Evolutionary conservation across 2,113 vertebrate species (phyloP), one percentile per base, ranked within the genome.

Genomic region (Plotosus lineatus): DNA sequence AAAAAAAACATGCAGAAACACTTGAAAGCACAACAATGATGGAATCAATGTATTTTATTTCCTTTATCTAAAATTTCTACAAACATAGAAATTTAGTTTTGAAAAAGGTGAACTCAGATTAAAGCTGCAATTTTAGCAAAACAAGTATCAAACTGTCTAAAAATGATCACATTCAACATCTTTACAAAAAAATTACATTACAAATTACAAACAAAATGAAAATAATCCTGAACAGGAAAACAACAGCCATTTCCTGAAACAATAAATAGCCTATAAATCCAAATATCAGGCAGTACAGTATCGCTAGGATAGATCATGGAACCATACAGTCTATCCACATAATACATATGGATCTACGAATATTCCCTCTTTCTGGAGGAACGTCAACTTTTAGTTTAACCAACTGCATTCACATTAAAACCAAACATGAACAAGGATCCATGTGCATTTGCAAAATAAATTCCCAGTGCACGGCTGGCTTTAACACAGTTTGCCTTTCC

Each of bases 81-180:
- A 83, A 85, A 88, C 87, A 87, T 86, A 87, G 50, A 85, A 87
- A 88, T 75, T 75, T 76, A 5, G 66, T 85, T 83, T 80, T 73
- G 81, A 83, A 86, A 84, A 88, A 83, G 76, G 68, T 71, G n/a
- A 82, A 85, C 69, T 61, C 40, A 86, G 74, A 80, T 81, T 74
- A 86, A 83, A 88, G 83, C 83, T 86, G 76, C 68, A 79, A 79
- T 53, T 76, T 84, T 87, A 81, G 50, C 84, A 82, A 85, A 88
- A 84, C 78, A 84, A 74, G 78, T 88, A 88, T 88, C 82, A 88
- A 88, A 88, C 82, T 36, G 85, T 81, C 68, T 79, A 80, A 82
- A 88, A 88, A 86, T 44, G 5, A 83, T 75, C 72, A 86, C 86
- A 86, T 88, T 86, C 79, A 84, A 80, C 81, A 87, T 75, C 80